Base-by-base conservation (phyloP, 2,797 vertebrate species). In the Neopelma chrysocephalum region DNA sequence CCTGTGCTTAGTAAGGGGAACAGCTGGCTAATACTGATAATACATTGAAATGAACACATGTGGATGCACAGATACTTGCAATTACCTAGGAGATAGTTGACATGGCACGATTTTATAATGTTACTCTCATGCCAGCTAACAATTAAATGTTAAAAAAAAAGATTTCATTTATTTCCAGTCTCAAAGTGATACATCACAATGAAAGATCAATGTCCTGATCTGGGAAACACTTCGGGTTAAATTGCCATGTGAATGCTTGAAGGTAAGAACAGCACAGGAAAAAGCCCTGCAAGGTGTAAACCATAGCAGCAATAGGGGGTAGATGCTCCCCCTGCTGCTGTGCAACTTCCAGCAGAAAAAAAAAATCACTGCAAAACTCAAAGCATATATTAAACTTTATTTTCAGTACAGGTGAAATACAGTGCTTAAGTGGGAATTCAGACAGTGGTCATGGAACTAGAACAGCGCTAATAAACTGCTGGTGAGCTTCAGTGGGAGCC, bases 11-110 rank as follows among this genome's bases (percentile, higher is more conserved):
- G 58, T 77, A 85, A 87, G 87, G 60, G 48, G 78, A 94, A 85
- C 86, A 96, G 71, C 78, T 96, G 89, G 58, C 89, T 94, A 96
- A 92, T 97, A 73, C 81, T 68, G 71, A 60, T 90, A 91, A 73
- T 89, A 15, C 34, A 82, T 89, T 53, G 92, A 84, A 95, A 93
- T 62, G 68, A 90, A 66, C 56, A 70, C 36, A 16, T 43, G n/a
- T 72, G 73, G 80, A 82, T 88, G 51, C 47, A 88, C 27, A 76
- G 90, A 78, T 64, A 57, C 38, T 38, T 60, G 43, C 20, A 62
- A 4, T 62, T 83, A 72, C 47, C 77, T 76, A 38, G 60, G 34
- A 80, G 50, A 73, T 23, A 69, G 12, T 29, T 82, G 86, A 32
- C 56, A 50, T 56, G 86, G n/a, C 51, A 50, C 34, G 51, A 53